Evolutionary conservation across 2,113 vertebrate species (phyloP).

Genomic region (Ochotona curzoniae): DNA sequence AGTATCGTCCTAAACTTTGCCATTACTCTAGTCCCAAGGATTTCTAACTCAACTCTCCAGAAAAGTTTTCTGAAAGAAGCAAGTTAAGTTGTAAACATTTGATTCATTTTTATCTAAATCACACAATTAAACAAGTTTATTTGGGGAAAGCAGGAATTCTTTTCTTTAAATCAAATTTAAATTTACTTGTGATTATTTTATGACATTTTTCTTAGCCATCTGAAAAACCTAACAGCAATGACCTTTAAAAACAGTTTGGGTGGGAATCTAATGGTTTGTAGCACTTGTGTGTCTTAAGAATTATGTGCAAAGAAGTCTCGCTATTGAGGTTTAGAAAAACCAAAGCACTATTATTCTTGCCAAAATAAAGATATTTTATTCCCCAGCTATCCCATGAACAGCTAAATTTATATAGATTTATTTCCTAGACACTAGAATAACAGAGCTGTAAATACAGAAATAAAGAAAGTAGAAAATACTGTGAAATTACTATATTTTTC

Average conservation of each 20-base stretch:
- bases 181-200: background rate
- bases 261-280: background rate
- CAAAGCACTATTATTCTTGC: constrained; percentile 5
- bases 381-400: background rate
- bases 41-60: background rate
- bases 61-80: constrained; percentile 35
- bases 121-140: background rate
- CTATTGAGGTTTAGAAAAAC: background rate
- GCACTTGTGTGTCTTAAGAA: background rate
- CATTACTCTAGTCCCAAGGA: background rate
- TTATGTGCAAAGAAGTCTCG: constrained; percentile 39
- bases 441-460: constrained; percentile 5
- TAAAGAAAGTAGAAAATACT: background rate
- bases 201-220: background rate
- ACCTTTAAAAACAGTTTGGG: constrained; percentile 26
- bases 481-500: constrained; percentile 16
- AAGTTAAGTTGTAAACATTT: background rate
- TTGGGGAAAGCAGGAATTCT: background rate
- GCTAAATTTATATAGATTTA: background rate
- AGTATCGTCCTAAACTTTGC: background rate
- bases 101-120: constrained; percentile 35
- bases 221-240: background rate
- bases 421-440: constrained; percentile 20
- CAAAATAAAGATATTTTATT: background rate
- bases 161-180: constrained; percentile 56